Base-by-base conservation (phyloP, 2,888 invertebrate species). In the Drosophila birchii region DNA sequence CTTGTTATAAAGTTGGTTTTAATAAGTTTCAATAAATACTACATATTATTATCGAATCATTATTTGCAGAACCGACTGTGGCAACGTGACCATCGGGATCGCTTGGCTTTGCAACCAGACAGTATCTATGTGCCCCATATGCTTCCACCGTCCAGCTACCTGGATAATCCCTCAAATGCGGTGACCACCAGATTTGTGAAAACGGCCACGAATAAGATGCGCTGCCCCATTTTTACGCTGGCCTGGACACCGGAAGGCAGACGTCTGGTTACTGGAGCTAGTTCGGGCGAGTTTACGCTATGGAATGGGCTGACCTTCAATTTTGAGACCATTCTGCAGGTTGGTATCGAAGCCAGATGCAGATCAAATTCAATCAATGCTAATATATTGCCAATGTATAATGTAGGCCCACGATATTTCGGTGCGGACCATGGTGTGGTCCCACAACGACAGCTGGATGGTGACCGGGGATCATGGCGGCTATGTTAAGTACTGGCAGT, bases 301-400 rank as follows among this genome's bases (percentile, higher is more conserved):
- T 99, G 99, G 99, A 99, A 99, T 94, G 99, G 99, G 36, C 94
- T 99, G 34, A 99, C 99, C n/a, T 99, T 99, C 93, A 99, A 99
- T 94, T 99, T 99, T 94, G 99, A 99, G 94, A 99, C 99, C n/a
- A 99, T 99, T 92, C 94, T 99, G 55, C 99, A 99, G 95, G 97
- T 97, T 92, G 89, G 91, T 89, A 20, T 11, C 11, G 1, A 2
- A 23, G n/a, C 20, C 51, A n/a, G 12, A 18, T 18, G 43, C 16
- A 36, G 26, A 26, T 16, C 20, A 34, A n/a, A 20, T 34, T 6
- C 16, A 49, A 45, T 18, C 14, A 43, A 47, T 8, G 2, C 29
- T 23, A 29, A 36, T 55, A 11, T n/a, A 9, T 16, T 63, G n/a
- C 16, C 36, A n/a, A 53, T 16, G 16, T 36, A 6, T 16, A 23